Evolutionary conservation across 2,113 vertebrate genomes (phyloP).

Genomic region (Tursiops truncatus): DNA sequence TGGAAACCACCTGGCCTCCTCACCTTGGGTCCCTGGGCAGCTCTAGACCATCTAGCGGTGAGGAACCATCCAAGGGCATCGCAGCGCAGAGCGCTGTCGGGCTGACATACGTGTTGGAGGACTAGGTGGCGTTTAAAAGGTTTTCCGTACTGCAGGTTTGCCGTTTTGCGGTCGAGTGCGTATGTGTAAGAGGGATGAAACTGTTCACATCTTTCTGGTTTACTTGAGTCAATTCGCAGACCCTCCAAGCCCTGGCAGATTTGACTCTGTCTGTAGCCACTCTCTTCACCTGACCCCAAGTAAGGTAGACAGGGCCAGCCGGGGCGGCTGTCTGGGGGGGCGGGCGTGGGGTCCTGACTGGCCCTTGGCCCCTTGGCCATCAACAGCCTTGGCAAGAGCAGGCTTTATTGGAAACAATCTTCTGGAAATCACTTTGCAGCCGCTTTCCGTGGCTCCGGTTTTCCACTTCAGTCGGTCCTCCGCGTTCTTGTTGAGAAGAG

Average conservation of each 20-base stretch:
- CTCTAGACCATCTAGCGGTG: accelerated
- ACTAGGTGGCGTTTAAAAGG: accelerated
- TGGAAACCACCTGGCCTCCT: accelerated
- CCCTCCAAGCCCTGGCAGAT: background rate
- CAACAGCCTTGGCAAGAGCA: too few relatives aligned
- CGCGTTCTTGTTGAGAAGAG: background rate
- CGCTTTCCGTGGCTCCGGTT: accelerated
- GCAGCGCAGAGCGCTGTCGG: accelerated
- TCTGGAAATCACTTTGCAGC: accelerated
- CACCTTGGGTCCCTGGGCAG: background rate
- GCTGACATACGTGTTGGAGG: accelerated
- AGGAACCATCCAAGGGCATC: accelerated
- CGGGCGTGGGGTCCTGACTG: too few relatives aligned
- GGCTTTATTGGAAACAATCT: accelerated
- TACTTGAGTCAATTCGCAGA: background rate
- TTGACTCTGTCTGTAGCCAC: background rate
- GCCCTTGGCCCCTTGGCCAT: too few relatives aligned
- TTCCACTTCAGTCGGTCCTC: accelerated
- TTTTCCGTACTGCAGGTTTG: accelerated
- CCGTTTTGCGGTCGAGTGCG: too few relatives aligned
- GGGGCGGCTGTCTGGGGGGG: too few relatives aligned
- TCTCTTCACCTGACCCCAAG: background rate
- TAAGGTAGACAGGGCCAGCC: background rate
- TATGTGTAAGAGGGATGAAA: accelerated
- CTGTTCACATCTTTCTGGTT: background rate